These are phyloP conservation scores for Dolichopus griseipennis DNA, from an alignment of 2,888 invertebrate genomes.

Conservation along the genomic window DNA sequence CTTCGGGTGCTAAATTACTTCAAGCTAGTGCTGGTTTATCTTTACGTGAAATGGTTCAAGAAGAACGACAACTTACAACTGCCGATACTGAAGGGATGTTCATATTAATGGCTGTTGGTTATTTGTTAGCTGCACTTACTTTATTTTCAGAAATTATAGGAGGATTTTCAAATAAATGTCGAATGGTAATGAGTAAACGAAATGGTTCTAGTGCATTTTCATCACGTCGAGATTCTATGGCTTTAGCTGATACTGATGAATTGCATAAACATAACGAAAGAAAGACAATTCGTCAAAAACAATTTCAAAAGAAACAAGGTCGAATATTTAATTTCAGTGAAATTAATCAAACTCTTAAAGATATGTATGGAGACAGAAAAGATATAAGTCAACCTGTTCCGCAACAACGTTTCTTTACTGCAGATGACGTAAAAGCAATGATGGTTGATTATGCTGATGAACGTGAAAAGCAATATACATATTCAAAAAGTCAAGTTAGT, in stretches of 20 bases:
- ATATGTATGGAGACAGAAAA: neutral
- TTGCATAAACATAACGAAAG: slow-evolving; percentile 25
- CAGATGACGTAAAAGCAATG: neutral
- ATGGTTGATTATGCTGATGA: neutral
- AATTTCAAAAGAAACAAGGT: slow-evolving; percentile 22
- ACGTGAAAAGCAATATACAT: neutral
- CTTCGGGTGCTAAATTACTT: slow-evolving; percentile 51
- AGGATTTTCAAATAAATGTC: slow-evolving; percentile 55
- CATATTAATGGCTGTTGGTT: slow-evolving; percentile 60
- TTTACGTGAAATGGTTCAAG: slow-evolving; percentile 45
- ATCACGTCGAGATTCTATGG: slow-evolving; percentile 28
- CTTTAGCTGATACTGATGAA: slow-evolving; percentile 18
- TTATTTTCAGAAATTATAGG: slow-evolving; percentile 63
- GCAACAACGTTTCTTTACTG: neutral
- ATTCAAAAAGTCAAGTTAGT: neutral
- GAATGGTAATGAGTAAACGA: slow-evolving; percentile 33
- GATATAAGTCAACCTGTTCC: neutral
- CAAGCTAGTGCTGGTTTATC: slow-evolving; percentile 48
- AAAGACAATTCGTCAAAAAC: slow-evolving; percentile 25
- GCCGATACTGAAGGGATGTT: slow-evolving; percentile 81
- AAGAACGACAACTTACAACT: slow-evolving; percentile 65
- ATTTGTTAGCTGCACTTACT: slow-evolving; percentile 53
- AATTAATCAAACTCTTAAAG: neutral
- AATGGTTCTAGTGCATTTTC: slow-evolving; percentile 30
- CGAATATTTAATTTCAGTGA: neutral